Evolutionary conservation across 1,140 invertebrate species (phyloP).

Genomic region (Drosophila persimilis): DNA sequence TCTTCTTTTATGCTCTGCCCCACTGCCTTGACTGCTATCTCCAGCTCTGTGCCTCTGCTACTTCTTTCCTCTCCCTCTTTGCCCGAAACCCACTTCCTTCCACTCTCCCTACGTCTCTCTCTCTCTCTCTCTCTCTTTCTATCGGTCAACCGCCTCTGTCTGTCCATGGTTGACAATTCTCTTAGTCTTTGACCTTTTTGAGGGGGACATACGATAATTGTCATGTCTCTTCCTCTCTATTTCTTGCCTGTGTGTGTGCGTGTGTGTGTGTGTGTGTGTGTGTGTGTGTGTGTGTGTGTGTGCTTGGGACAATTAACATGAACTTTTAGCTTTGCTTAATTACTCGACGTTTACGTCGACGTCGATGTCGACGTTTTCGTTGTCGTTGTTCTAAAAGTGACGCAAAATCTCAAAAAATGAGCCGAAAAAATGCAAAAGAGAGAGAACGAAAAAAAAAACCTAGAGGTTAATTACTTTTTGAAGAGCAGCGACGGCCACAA

Average conservation of each 20-base stretch:
- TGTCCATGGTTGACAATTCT: conserved; percentile 77
- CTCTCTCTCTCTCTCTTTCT: not conserved
- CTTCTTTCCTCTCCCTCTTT: not conserved
- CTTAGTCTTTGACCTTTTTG: conserved; percentile 78
- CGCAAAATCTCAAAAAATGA: conserved; percentile 56
- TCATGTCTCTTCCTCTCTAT: conserved; percentile 10
- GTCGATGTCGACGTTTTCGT: conserved; percentile 49
- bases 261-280: conserved; percentile 18
- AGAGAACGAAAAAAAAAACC: conserved; percentile 14
- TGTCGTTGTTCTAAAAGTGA: conserved; percentile 75
- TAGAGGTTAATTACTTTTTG: conserved; percentile 78
- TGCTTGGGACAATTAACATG: conserved; percentile 77
- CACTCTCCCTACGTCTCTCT: conserved; percentile 6
- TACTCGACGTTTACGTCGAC: conserved; percentile 53
- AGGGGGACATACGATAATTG: conserved; percentile 46
- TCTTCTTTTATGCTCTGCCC: no score
- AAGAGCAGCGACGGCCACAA: conserved; percentile 44
- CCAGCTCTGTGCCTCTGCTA: no score
- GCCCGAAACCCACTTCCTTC: not conserved
- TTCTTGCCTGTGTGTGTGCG: conserved; percentile 13
- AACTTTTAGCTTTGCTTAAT: conserved; percentile 81
- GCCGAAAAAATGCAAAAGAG: conserved; percentile 36
- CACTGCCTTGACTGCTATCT: not conserved
- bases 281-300: conserved; percentile 25
- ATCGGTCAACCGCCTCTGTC: conserved; percentile 7